phyloP scores from a whole-genome alignment of 2,797 vertebrate genomes.

The Kryptopterus vitreolus region DNA sequence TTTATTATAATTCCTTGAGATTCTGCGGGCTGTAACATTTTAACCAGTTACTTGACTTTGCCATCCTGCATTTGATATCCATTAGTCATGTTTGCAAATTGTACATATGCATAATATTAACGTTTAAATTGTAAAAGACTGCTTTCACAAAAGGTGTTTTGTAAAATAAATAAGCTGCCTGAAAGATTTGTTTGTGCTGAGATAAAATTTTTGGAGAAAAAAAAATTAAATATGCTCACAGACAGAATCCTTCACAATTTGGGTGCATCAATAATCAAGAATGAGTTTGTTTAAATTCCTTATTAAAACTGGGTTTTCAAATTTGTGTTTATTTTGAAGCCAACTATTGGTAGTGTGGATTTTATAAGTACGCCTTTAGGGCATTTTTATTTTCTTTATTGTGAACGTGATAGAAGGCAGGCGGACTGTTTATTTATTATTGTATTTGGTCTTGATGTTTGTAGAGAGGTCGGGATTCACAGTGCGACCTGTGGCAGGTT shows the following conservation, averaged over 20 bases:
- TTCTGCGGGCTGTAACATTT: too few relatives aligned
- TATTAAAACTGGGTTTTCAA: not conserved
- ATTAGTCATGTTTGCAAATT: not conserved
- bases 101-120: not conserved
- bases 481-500: constrained; percentile 92
- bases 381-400: not conserved
- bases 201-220: too few relatives aligned
- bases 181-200: not conserved
- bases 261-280: too few relatives aligned
- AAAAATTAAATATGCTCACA: not conserved
- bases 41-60: too few relatives aligned
- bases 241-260: not conserved
- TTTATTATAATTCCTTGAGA: too few relatives aligned
- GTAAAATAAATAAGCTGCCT: not conserved
- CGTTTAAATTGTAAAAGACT: not conserved
- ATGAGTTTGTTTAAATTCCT: too few relatives aligned
- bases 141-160: not conserved
- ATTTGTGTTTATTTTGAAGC: not conserved
- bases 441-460: constrained; percentile 44
- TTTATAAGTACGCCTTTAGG: not conserved
- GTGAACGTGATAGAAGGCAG: not conserved
- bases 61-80: not conserved
- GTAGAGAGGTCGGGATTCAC: constrained; percentile 92
- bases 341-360: not conserved
- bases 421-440: constrained; percentile 5